Base-by-base conservation (phyloP, 2,113 vertebrate genomes). In the Xenus cinereus region DNA sequence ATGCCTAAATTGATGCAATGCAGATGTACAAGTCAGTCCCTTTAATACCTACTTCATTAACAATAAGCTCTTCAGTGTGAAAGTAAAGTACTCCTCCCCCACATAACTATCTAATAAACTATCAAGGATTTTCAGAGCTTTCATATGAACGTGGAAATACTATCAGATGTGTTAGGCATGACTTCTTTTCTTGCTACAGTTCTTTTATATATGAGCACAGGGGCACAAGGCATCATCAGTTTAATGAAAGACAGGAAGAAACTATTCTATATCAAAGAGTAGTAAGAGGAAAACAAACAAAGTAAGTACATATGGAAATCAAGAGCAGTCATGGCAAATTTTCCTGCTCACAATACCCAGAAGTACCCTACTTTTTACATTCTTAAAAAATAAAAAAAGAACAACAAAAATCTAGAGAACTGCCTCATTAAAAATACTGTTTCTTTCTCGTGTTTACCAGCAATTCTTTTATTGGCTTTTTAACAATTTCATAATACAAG, bases 211-310 rank as follows among this genome's bases (percentile, higher is more conserved):
- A 84, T 27, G 22, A 89, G 53, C 48, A 93, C 3, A 0, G 20
- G 62, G 43, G 75, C 59, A 83, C 54, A 72, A 73, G 53, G 35
- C 73, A 91, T 84, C 92, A 90, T 59, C 77, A 90, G 48, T 87
- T 95, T 95, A 97, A 97, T 93, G 90, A 94, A 94, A 97, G 73
- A 92, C 94, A 96, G 96, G 83, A 95, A 93, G 45, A 95, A 97
- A 95, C 73, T 92, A 96, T 92, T 94, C 83, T 76, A 67, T 93
- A 95, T 95, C 95, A 97, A 95, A 97, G 95, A 89, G 62, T 5
- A 75, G 39, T 64, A 87, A 84, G 69, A 92, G 41, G 79, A 96
- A 97, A 97, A 97, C 79, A 97, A 92, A 94, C 60, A 82, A 94
- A 93, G 66, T 79, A 92, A 90, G 60, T 72, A 86, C 73, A 87